Base-by-base conservation (phyloP, 35 echinoderm and acorn worm genomes). In the Ptychodera flava region DNA sequence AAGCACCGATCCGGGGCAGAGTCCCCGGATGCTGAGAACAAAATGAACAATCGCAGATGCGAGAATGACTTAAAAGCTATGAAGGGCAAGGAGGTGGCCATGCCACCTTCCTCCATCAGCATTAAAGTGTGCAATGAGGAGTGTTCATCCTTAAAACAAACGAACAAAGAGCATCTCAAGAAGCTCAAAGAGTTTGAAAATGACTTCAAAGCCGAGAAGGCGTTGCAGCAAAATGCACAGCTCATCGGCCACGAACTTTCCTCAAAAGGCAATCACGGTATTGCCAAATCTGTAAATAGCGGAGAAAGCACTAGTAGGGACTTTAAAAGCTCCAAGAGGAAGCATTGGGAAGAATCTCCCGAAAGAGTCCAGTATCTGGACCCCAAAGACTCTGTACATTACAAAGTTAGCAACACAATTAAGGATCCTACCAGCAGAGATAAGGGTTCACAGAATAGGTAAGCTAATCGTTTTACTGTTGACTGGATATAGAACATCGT, bases 51-150 rank as follows among this genome's bases (percentile, higher is more conserved):
- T 64, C 45, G 45, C 45, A 64, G 45, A 64, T 64, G 45, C 45
- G 45, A 64, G 45, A 64, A 64, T 64, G 45, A 64, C 45, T 64
- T 64, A 22, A 64, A 64, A 64, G 45, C 45, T 22, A 12, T 64
- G 22, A 6, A 22, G 45, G 45, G 45, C 45, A 64, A 64, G 45
- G 45, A 64, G 45, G 45, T 64, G 6, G 45, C 6, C 22, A 12
- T 64, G 22, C 45, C 45, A 64, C 45, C 45, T 64, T 64, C 45
- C 45, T 64, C 45, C 45, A 64, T 64, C 22, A 64, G 45, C 45
- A 64, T 64, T 64, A 64, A 64, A 64, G 45, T 64, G 45, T 64
- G 45, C 45, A 64, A 64, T 64, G 45, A 64, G 45, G 45, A 64
- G 45, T 64, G 45, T 22, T 6, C 6, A 6, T 64, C 45, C 45